These are phyloP conservation scores for Dasypus novemcinctus DNA, from an alignment of 2,113 vertebrate genomes.

Conservation along the genomic window DNA sequence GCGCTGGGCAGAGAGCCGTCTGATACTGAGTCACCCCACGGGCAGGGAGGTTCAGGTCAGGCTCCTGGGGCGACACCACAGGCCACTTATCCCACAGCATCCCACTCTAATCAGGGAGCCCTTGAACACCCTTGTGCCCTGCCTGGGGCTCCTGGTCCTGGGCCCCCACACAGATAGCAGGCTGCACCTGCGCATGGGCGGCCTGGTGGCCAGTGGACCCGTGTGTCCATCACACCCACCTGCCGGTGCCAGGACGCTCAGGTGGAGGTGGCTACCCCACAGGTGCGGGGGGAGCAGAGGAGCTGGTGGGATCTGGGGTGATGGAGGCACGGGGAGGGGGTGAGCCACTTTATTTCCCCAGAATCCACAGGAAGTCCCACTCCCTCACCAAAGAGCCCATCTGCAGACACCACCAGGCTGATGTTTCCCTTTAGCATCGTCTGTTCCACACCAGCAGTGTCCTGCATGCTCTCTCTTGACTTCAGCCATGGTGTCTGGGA, in stretches of 20 bases:
- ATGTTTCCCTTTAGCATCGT: background rate
- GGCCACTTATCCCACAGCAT: background rate
- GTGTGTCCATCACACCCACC: background rate
- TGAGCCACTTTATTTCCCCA: background rate
- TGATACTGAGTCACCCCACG: background rate
- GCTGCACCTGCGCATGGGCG: background rate
- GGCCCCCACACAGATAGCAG: background rate
- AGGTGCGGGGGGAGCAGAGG: background rate
- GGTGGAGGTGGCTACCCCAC: background rate
- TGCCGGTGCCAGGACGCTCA: background rate
- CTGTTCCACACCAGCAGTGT: background rate
- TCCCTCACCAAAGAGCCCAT: background rate
- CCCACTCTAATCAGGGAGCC: background rate
- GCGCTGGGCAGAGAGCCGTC: background rate
- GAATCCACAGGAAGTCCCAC: no score
- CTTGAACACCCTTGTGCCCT: background rate
- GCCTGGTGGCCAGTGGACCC: background rate
- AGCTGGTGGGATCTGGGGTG: background rate
- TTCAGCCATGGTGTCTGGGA: background rate
- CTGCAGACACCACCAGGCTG: background rate
- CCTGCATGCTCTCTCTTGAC: background rate
- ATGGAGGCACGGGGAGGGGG: background rate
- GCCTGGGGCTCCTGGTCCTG: background rate
- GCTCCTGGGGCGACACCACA: background rate
- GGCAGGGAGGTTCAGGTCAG: background rate